phyloP scores from a whole-genome alignment of 2,888 invertebrate genomes.

The Chymomyza procnemis region DNA sequence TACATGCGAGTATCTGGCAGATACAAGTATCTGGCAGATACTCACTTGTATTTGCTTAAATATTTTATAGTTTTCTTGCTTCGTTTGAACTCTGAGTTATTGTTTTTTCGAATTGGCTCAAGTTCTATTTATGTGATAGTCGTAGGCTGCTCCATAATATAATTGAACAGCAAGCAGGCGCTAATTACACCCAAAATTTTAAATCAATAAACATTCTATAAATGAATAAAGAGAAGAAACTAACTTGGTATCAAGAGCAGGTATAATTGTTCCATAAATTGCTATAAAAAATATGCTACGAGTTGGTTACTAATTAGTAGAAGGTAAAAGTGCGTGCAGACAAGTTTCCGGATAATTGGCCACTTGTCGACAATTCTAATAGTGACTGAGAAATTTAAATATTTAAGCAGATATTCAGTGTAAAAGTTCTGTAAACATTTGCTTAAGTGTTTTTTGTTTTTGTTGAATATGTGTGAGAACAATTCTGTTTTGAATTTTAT shows the following conservation, averaged over 20 bases:
- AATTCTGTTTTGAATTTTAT: too few species aligned
- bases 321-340: background rate
- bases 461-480: too few species aligned
- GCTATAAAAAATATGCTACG: background rate
- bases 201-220: background rate
- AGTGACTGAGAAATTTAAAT: background rate
- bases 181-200: background rate
- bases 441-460: background rate
- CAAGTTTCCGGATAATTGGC: background rate
- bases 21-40: conserved; percentile 37
- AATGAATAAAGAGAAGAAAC: background rate
- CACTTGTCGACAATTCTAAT: background rate
- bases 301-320: background rate
- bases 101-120: background rate
- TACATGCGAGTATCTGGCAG: conserved; percentile 13
- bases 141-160: background rate
- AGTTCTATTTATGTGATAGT: background rate
- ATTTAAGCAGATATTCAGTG: background rate
- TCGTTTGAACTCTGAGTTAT: background rate
- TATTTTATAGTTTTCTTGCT: conserved; percentile 18
- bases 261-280: background rate
- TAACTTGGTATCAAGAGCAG: background rate
- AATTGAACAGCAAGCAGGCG: background rate
- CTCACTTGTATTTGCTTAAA: conserved; percentile 25
- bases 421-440: background rate